Conservation (phyloP, 2,888 invertebrate species). For the Malacosoma neustria region DNA sequence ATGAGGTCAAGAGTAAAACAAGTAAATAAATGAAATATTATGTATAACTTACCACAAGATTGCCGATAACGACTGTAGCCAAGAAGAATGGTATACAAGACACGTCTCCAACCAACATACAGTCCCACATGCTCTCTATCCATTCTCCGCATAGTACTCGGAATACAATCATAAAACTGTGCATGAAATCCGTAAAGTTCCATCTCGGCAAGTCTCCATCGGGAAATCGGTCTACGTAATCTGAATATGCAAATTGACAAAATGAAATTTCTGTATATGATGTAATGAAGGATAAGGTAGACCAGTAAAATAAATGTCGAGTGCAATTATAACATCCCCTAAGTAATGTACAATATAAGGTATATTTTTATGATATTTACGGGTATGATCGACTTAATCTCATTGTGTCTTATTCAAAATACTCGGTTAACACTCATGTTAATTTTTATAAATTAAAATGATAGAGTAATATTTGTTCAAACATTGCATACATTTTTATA, state of each 20-base stretch:
- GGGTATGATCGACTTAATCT: too few relatives aligned
- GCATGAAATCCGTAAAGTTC: constrained; percentile 99
- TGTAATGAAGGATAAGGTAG: constrained; percentile 8
- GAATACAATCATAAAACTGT: constrained; percentile 99
- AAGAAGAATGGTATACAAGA: constrained; percentile 98
- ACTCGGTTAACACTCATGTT: too few relatives aligned
- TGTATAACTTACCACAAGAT: constrained; percentile 98
- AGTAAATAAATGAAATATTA: too few relatives aligned
- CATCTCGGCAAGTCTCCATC: constrained; percentile 93
- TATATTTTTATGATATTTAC: too few relatives aligned
- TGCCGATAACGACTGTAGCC: constrained; percentile 98
- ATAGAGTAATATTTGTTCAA: too few relatives aligned
- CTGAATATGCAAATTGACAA: constrained; percentile 60
- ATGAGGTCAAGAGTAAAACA: too few relatives aligned
- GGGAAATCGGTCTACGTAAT: constrained; percentile 89
- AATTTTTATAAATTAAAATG: too few relatives aligned
- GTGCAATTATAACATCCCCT: too few relatives aligned
- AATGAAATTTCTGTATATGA: not conserved
- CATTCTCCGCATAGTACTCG: constrained; percentile 98
- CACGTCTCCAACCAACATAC: constrained; percentile 94
- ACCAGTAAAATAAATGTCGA: constrained; percentile 21
- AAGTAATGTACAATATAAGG: too few relatives aligned
- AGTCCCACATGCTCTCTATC: constrained; percentile 99
- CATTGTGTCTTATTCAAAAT: too few relatives aligned
- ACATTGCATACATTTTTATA: too few relatives aligned